Base-by-base conservation (phyloP, 2,888 invertebrate genomes). In the Atrina japonica region DNA sequence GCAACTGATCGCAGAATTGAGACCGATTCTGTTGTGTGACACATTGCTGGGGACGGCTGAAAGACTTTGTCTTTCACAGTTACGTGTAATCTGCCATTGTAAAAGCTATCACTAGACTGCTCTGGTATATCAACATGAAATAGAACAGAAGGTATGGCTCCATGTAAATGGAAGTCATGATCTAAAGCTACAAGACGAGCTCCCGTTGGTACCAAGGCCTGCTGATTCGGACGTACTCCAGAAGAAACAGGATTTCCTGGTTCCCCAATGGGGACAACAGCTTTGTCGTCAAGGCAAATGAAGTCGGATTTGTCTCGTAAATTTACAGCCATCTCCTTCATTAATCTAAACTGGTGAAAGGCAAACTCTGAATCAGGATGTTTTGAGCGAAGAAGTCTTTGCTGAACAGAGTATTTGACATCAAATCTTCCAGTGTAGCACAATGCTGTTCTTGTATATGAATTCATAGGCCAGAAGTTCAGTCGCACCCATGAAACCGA, bases 41-140 rank as follows among this genome's bases (percentile, higher is more conserved):
- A 27, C 18, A 41, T 2, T 23, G 75, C 53, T n/a, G 27, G 29
- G 3, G 72, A 76, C 7, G 70, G 60, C 23, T 72, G 21, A 21
- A 79, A 75, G 7, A 73, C 58, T 30, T 77, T 73, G 43, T 75
- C 77, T 47, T 79, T 79, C 14, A 75, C 47, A n/a, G 75, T 79
- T 1, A 79, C 73, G 60, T 72, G 63, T 2, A 77, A 45, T 21
- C 23, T 50, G 14, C 79, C 79, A 27, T 49, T 16, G 35, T 76
- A 77, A 55, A 79, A 79, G 7, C 47, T 52, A 14, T 74, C 75
- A 18, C 3, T 1, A 14, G 18, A 11, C 49, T 43, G 25, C n/a
- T 64, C 68, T 11, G 76, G 79, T 18, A 79, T 72, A 3, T 74
- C 70, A 14, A 70, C 65, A 21, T 52, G 11, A 45, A 69, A 30